phyloP scores from a whole-genome alignment of 2,888 invertebrate species.

The Tetrapedia diversipes region DNA sequence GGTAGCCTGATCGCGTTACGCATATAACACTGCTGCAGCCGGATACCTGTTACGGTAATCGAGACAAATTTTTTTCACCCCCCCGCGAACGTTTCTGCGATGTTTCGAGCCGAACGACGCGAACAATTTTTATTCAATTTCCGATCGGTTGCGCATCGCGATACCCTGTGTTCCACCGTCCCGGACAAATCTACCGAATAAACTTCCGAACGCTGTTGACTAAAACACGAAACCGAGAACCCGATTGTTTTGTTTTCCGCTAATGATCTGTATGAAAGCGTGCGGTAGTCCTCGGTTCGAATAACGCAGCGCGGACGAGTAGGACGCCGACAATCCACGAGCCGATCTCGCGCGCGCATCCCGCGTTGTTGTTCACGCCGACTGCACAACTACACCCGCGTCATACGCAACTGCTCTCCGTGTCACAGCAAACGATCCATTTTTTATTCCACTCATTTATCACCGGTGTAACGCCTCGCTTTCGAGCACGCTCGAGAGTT shows the following conservation, averaged over 20 bases:
- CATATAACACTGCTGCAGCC: background rate
- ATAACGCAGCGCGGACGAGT: too few relatives aligned
- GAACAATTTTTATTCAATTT: conserved; percentile 34
- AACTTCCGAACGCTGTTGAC: too few relatives aligned
- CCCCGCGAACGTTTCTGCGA: background rate
- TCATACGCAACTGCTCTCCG: background rate
- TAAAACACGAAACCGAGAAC: too few relatives aligned
- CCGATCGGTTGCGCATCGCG: background rate
- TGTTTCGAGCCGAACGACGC: conserved; percentile 2
- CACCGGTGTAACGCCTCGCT: too few relatives aligned
- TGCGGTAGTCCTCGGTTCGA: background rate
- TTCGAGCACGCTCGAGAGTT: too few relatives aligned
- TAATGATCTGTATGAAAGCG: background rate
- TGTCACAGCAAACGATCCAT: too few relatives aligned
- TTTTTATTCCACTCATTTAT: too few relatives aligned
- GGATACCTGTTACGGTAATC: conserved; percentile 37
- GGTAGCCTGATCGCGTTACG: conserved; percentile 5
- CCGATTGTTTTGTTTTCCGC: too few relatives aligned
- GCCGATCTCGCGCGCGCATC: background rate
- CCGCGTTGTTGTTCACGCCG: background rate
- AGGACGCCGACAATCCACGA: background rate
- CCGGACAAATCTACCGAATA: too few relatives aligned
- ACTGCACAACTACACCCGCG: background rate
- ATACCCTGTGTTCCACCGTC: background rate
- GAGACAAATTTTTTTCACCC: conserved; percentile 13